These are phyloP conservation scores for Typhlichthys subterraneus DNA, from an alignment of 2,797 vertebrate genomes.

Conservation along the genomic window DNA sequence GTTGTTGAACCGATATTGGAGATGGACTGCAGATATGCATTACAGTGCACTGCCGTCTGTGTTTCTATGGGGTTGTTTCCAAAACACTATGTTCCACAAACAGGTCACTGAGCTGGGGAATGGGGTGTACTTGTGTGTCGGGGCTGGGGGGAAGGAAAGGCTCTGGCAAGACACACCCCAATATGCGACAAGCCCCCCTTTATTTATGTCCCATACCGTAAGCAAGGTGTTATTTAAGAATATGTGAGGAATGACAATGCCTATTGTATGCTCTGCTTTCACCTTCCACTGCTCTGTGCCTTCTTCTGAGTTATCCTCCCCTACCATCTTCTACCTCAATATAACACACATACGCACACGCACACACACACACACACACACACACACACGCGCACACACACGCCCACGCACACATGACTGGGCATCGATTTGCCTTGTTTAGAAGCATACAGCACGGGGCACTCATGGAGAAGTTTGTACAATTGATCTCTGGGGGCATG, in stretches of 20 bases:
- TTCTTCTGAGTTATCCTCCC: constrained; percentile 31
- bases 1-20: too few species aligned
- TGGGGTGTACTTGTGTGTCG: not conserved
- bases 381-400: constrained; percentile 9
- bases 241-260: constrained; percentile 66
- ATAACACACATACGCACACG: constrained; percentile 35
- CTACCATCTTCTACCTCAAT: constrained; percentile 35
- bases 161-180: constrained; percentile 8
- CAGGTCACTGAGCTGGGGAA: constrained; percentile 24
- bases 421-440: constrained; percentile 68
- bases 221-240: constrained; percentile 75
- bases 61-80: constrained; percentile 17
- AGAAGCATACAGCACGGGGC: constrained; percentile 56
- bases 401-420: constrained; percentile 31
- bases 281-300: constrained; percentile 1
- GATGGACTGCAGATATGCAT: too few species aligned
- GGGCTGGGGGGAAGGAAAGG: not conserved
- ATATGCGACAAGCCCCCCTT: constrained; percentile 16
- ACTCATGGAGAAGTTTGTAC: constrained; percentile 77
- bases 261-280: constrained; percentile 25
- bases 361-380: constrained; percentile 10
- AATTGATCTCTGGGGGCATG: constrained; percentile 76
- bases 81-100: constrained; percentile 42
- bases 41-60: not conserved
- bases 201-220: constrained; percentile 52